Evolutionary conservation across 2,888 invertebrate species (phyloP).

Genomic region (Trachelus stipa): DNA sequence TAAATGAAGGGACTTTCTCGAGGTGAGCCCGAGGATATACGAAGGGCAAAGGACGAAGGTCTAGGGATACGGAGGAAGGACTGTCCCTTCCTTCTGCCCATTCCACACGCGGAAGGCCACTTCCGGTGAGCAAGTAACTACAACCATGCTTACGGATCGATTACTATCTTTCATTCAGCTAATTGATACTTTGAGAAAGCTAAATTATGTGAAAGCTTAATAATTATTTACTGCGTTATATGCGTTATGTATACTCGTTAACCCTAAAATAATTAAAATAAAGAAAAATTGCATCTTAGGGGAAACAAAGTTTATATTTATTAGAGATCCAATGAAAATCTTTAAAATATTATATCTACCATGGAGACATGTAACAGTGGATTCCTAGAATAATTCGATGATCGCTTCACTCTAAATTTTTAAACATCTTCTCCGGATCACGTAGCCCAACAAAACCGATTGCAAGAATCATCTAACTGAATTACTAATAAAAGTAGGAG

Average conservation of each 20-base stretch:
- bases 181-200: neutral
- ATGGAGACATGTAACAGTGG: neutral
- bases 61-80: neutral
- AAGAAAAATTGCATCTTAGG: neutral
- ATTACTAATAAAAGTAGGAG: constrained; percentile 14
- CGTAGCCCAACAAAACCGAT: constrained; percentile 21
- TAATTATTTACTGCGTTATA: neutral
- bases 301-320: neutral
- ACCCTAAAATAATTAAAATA: neutral
- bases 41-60: neutral
- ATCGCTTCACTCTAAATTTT: neutral
- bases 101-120: neutral
- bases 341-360: neutral
- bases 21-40: neutral
- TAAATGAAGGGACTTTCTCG: neutral
- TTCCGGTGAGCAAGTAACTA: neutral
- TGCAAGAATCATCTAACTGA: constrained; percentile 14
- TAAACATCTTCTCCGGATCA: constrained; percentile 6
- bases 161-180: neutral
- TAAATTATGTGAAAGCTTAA: neutral
- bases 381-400: neutral
- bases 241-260: neutral
- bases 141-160: neutral
- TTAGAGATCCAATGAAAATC: neutral
- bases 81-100: neutral